Evolutionary conservation across 1,140 invertebrate species (phyloP).

Genomic region (Apis florea): DNA sequence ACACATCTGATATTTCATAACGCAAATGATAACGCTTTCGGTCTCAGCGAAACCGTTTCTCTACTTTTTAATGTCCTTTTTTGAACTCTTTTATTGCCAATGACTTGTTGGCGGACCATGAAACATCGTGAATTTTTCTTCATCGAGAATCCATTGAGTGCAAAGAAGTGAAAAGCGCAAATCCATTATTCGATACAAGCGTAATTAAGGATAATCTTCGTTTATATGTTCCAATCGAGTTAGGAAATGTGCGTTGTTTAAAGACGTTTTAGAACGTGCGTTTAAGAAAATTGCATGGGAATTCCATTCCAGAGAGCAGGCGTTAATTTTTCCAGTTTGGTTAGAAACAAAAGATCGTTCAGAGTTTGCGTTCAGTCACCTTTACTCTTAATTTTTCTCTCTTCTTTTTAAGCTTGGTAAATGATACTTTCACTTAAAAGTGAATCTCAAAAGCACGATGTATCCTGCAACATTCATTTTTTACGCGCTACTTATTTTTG

Average conservation of each 20-base stretch:
- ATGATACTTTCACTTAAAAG: constrained; percentile 14
- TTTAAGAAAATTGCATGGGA: background rate
- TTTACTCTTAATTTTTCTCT: background rate
- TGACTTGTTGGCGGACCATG: background rate
- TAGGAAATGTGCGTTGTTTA: no score
- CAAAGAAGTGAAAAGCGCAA: constrained; percentile 2
- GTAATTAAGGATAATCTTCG: no score
- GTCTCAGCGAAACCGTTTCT: background rate
- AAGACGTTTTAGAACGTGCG: no score
- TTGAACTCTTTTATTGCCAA: background rate
- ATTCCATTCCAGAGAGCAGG: background rate
- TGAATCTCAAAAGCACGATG: background rate
- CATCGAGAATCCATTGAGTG: background rate
- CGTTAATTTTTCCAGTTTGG: background rate
- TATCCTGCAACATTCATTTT: background rate
- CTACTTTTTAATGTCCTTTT: background rate
- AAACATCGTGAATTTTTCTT: background rate
- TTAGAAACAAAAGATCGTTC: background rate
- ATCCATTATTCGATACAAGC: background rate
- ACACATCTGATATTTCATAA: constrained; percentile 12
- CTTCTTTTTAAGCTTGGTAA: background rate
- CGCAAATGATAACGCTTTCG: background rate
- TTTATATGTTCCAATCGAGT: no score
- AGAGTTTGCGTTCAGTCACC: constrained; percentile 5
- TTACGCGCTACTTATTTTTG: background rate